Conservation (phyloP, 2,113 vertebrate genomes). For the Tympanuchus pallidicinctus region DNA sequence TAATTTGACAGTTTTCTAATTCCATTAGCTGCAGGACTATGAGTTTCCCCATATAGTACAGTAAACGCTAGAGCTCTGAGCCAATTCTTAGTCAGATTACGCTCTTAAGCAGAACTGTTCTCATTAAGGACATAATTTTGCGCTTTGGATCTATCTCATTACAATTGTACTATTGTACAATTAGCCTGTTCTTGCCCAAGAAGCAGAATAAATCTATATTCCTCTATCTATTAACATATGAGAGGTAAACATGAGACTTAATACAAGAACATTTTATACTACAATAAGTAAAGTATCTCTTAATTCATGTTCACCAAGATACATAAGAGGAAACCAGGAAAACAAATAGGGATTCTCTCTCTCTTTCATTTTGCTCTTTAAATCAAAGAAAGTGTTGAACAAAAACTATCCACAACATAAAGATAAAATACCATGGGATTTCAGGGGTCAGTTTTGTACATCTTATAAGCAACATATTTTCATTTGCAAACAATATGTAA, state of each 20-base stretch:
- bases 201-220: neutral
- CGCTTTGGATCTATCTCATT: neutral
- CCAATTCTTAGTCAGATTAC: neutral
- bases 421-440: neutral
- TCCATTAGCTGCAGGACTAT: neutral
- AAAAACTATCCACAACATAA: neutral
- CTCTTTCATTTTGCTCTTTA: neutral
- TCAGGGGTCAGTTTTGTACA: conserved; percentile 44
- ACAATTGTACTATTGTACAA: neutral
- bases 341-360: neutral
- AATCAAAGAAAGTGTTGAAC: neutral
- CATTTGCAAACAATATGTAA: conserved; percentile 19
- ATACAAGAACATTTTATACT: neutral
- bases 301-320: neutral
- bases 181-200: neutral
- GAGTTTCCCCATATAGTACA: neutral
- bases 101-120: neutral
- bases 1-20: neutral
- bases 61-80: neutral
- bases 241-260: neutral
- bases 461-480: conserved; percentile 49
- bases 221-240: neutral
- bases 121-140: neutral
- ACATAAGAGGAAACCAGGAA: neutral
- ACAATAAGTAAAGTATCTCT: neutral